Evolutionary conservation across 2,888 invertebrate genomes (phyloP), one percentile per base, ranked within the genome.

Genomic region (Drosophila macrothrix): DNA sequence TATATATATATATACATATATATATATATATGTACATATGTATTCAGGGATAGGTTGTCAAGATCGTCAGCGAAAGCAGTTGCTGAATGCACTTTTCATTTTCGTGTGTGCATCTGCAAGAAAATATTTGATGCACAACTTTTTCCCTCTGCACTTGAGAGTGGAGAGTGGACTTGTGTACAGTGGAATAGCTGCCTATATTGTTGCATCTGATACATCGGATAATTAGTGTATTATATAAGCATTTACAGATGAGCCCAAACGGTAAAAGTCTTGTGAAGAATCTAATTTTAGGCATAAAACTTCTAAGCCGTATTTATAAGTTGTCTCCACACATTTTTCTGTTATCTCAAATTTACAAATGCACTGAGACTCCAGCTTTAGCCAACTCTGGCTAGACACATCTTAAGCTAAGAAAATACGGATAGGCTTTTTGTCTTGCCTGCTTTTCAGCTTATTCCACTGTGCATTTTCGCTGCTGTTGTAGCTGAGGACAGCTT

Each of bases 31-130:
- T 10, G 9, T 41, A 14, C 12, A 7, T 46, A 50, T 35, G n/a
- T 25, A 25, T 22, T 46, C 22, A 22, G 46, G 22, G 33, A 67
- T 29, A 43, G 55, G 56, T 28, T 28, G 33, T 56, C 46, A 65
- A 67, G 67, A 67, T 68, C 67, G 31, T 68, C 49, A 31, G 54
- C 37, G 49, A 37, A 49, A 39, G 46, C 55, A 49, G 22, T 10
- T 28, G 16, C 31, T 80, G 77, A 78, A 80, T 78, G 81, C 81
- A 68, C 63, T 78, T 76, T 78, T 78, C 73, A 72, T 72, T 66
- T 16, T 55, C 37, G 19, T 35, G 64, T 58, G 60, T 71, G 62
- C 78, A 80, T 46, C 67, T 71, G 49, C 55, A 72, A 76, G 77
- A 46, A 67, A 67, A 61, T 69, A 43, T 69, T 72, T 53, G 52